Evolutionary conservation across 2,113 vertebrate genomes (phyloP).

Genomic region (Machaerirhynchus nigripectus): DNA sequence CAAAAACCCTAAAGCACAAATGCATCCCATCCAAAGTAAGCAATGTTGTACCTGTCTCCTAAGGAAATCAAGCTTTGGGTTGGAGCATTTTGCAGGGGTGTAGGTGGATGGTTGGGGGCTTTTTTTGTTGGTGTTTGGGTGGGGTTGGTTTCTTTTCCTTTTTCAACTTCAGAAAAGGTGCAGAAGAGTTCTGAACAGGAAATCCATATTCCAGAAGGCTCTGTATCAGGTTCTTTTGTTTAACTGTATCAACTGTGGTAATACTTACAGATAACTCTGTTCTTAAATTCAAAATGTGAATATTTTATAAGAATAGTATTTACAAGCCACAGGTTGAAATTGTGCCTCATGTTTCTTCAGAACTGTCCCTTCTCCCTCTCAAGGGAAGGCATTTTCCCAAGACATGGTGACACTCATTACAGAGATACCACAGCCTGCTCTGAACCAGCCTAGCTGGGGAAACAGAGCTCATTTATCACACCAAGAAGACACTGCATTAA

Average conservation of each 20-base stretch:
- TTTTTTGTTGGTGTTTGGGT: neutral
- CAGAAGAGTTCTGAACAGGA: neutral
- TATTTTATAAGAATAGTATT: neutral
- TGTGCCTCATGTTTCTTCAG: neutral
- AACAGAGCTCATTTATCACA: neutral
- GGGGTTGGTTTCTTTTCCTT: neutral
- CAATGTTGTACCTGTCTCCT: neutral
- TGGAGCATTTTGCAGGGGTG: neutral
- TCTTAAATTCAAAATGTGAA: neutral
- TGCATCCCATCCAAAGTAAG: neutral
- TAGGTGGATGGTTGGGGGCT: neutral
- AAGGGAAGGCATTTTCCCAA: neutral
- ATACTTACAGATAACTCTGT: neutral
- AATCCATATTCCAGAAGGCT: neutral
- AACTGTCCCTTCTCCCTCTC: neutral
- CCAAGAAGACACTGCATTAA: neutral
- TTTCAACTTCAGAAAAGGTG: neutral
- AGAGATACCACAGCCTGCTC: neutral
- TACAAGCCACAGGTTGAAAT: neutral
- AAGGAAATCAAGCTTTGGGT: neutral
- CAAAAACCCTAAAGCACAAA: neutral
- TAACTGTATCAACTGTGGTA: neutral
- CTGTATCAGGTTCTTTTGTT: neutral
- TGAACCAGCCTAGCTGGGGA: neutral
- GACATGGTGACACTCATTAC: fast-evolving